Evolutionary conservation across 1,140 invertebrate genomes (phyloP), one percentile per base, ranked within the genome.

Genomic region (Diachasmimorpha longicaudata): DNA sequence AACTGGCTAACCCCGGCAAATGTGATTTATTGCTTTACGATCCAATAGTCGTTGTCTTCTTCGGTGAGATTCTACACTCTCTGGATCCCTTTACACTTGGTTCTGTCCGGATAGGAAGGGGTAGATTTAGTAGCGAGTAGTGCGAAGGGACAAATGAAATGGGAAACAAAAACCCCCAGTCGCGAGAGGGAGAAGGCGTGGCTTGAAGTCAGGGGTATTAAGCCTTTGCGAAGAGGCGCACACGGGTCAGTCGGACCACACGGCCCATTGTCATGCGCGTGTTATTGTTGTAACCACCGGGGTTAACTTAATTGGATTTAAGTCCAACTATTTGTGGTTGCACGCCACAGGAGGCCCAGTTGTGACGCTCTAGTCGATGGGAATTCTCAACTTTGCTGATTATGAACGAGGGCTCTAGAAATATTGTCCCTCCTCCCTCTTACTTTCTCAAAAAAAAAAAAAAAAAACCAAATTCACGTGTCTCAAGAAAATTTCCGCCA

Each of bases 261-360:
- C 23, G 23, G 21, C 36, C n/a, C 83, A 85, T 86, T 85, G 81
- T 86, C 81, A 82, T 78, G 80, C 70, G 80, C 82, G 83, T 81
- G 81, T 84, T 84, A 85, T 85, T 86, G 83, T 85, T 82, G 74
- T 82, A 79, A 86, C 79, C 81, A 79, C 79, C 78, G 77, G 82
- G 81, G 79, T 87, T 81, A 83, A 85, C 79, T 87, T 87, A 86
- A 88, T 87, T 88, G 84, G 84, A 87, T 87, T 89, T 84, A 83
- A 87, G 80, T 83, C 81, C 83, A 85, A 85, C 84, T 84, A 80
- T 85, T 86, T 81, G 81, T 79, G 74, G 77, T 76, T 68, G 78
- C 77, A 79, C 52, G 31, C 79, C 42, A 72, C 74, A 68, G 70
- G 72, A 70, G 55, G 5, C 46, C 48, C 0, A 37, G 31, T 2